A percentile compares a stretch with the other conserved stretches of the same genome.
Evolutionary conservation across 2,888 invertebrate genomes (phyloP).

Genomic region (Rotaria macrura): DNA sequence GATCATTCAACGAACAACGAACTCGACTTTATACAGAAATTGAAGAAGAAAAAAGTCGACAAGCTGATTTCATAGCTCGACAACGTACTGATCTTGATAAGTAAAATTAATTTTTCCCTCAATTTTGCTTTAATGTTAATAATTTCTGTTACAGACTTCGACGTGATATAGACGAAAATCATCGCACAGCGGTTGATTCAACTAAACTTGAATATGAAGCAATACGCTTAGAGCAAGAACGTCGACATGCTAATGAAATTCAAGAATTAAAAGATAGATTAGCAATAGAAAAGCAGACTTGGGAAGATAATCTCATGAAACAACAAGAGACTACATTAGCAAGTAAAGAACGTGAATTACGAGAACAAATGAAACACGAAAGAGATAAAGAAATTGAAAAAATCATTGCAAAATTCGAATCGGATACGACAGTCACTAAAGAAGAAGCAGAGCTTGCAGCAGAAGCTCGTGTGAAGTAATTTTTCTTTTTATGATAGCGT

Average conservation of each 20-base stretch:
- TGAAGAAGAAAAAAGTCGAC: slow-evolving; percentile 48
- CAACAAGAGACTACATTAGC: slow-evolving; percentile 43
- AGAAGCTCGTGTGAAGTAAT: slow-evolving; percentile 48
- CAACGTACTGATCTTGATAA: slow-evolving; percentile 47
- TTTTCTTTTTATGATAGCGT: too few species aligned
- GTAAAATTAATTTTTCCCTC: not conserved
- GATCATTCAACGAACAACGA: slow-evolving; percentile 46
- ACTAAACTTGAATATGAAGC: slow-evolving; percentile 47
- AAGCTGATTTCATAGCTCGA: slow-evolving; percentile 42
- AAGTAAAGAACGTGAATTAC: slow-evolving; percentile 46
- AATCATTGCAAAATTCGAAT: slow-evolving; percentile 47
- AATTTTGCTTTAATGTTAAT: not conserved
- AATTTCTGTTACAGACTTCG: slow-evolving; percentile 37
- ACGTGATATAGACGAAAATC: slow-evolving; percentile 46
- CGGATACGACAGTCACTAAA: slow-evolving; percentile 43
- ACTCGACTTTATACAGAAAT: slow-evolving; percentile 46
- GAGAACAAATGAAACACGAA: slow-evolving; percentile 44
- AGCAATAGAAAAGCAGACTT: slow-evolving; percentile 46
- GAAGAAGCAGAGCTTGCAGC: slow-evolving; percentile 47
- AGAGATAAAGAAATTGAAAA: slow-evolving; percentile 50
- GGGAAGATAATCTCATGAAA: slow-evolving; percentile 49
- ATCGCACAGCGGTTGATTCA: slow-evolving; percentile 41
- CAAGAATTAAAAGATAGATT: slow-evolving; percentile 44
- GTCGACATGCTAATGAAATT: slow-evolving; percentile 45
- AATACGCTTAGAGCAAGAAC: slow-evolving; percentile 46